Percentiles rank a stretch among this genome's conserved stretches.
Conservation (phyloP, 2,797 vertebrate species). For the Pseudochirops cupreus region DNA sequence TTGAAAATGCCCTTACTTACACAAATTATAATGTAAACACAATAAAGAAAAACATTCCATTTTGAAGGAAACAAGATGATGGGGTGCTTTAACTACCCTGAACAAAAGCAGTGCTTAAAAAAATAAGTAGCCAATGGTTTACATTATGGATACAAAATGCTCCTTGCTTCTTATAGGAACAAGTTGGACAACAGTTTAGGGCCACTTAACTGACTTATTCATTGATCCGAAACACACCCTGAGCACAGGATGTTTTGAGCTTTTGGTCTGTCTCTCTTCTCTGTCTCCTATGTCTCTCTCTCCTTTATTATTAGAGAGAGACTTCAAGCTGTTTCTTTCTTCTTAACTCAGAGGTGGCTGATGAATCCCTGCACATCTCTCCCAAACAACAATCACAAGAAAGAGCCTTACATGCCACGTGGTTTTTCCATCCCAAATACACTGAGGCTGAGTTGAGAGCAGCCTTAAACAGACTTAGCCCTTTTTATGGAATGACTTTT, state of each 20-base stretch:
- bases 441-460: not conserved
- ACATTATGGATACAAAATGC: conserved; percentile 31
- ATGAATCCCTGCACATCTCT: not conserved
- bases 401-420: not conserved
- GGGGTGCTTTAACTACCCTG: conserved; percentile 14
- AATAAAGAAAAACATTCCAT: not conserved
- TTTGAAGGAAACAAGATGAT: conserved; percentile 21
- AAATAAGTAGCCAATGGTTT: not conserved
- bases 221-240: not conserved
- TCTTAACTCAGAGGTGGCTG: not conserved
- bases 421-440: conserved; percentile 47
- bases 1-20: not conserved
- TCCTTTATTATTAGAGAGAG: not conserved
- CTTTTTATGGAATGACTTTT: not conserved
- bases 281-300: not conserved
- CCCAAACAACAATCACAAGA: not conserved
- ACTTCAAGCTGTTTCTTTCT: not conserved
- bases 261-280: not conserved
- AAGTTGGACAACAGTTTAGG: conserved; percentile 24
- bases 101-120: conserved; percentile 10
- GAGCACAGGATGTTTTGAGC: not conserved
- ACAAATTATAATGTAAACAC: not conserved
- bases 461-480: not conserved
- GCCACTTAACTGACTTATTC: conserved; percentile 10
- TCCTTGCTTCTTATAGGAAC: conserved; percentile 43